Percentiles rank a stretch among this genome's conserved stretches.
phyloP scores from a whole-genome alignment of 2,797 vertebrate species.

The Labroides dimidiatus region DNA sequence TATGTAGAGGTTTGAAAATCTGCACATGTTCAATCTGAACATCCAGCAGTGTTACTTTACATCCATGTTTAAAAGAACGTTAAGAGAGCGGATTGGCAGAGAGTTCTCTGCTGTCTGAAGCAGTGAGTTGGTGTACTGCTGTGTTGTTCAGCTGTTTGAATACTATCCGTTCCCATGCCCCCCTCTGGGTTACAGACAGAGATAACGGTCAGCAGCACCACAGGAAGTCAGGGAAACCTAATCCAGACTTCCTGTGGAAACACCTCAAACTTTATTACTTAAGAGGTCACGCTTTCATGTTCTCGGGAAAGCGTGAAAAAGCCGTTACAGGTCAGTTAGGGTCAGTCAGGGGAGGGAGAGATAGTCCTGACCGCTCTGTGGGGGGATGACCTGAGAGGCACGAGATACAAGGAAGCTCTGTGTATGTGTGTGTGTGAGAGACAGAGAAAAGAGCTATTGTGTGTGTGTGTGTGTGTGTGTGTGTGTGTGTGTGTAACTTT shows the following conservation, averaged over 20 bases:
- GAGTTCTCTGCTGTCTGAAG: too few species aligned
- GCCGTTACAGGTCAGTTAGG: slow-evolving; percentile 40
- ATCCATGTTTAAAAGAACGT: too few species aligned
- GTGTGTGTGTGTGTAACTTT: slow-evolving; percentile 49
- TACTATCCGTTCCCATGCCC: neutral
- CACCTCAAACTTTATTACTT: slow-evolving; percentile 64
- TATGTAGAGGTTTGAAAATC: too few species aligned
- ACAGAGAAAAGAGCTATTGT: slow-evolving; percentile 31
- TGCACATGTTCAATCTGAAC: too few species aligned
- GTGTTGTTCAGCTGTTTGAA: too few species aligned
- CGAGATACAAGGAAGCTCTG: slow-evolving; percentile 36
- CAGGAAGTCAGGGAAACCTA: slow-evolving; percentile 64
- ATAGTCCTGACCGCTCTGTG: slow-evolving; percentile 38
- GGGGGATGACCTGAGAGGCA: slow-evolving; percentile 44
- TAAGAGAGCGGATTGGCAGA: too few species aligned
- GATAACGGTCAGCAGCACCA: slow-evolving; percentile 61
- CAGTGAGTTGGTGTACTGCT: too few species aligned
- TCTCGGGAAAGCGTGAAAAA: slow-evolving; percentile 62
- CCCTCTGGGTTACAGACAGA: slow-evolving; percentile 61
- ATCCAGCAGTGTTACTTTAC: too few species aligned
- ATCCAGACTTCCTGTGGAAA: slow-evolving; percentile 76
- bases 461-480: slow-evolving; percentile 32
- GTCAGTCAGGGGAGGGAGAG: slow-evolving; percentile 7
- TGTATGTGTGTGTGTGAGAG: slow-evolving; percentile 11
- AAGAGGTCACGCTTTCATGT: slow-evolving; percentile 71